These are phyloP conservation scores for Encarsia formosa DNA, from an alignment of 2,888 invertebrate genomes.

Conservation along the genomic window DNA sequence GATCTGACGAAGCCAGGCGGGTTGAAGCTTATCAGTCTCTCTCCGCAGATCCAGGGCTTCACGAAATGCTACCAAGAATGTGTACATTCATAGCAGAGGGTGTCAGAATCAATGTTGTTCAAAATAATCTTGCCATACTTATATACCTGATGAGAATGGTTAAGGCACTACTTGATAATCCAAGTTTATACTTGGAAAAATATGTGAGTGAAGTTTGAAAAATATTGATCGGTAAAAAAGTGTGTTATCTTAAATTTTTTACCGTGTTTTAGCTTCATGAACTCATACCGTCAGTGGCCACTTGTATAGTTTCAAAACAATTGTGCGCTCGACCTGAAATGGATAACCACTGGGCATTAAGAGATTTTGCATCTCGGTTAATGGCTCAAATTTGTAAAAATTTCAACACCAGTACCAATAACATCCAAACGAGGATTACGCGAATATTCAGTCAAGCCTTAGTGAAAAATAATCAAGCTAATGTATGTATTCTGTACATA, in stretches of 20 bases:
- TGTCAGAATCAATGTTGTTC: slow-evolving; percentile 96
- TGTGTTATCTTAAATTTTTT: not conserved
- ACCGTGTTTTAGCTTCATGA: slow-evolving; percentile 75
- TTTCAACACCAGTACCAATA: slow-evolving; percentile 94
- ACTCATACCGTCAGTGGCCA: slow-evolving; percentile 91
- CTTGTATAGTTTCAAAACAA: slow-evolving; percentile 94
- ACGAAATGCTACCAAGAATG: slow-evolving; percentile 96
- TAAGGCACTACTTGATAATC: slow-evolving; percentile 92
- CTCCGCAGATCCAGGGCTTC: slow-evolving; percentile 91
- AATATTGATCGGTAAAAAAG: slow-evolving; percentile 1
- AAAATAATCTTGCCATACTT: slow-evolving; percentile 91
- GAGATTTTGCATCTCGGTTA: slow-evolving; percentile 92
- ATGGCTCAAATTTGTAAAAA: slow-evolving; percentile 94
- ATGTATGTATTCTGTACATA: not conserved
- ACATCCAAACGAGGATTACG: slow-evolving; percentile 90
- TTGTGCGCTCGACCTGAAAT: slow-evolving; percentile 90
- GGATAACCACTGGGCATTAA: slow-evolving; percentile 97
- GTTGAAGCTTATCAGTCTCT: slow-evolving; percentile 90
- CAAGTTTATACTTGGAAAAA: slow-evolving; percentile 93
- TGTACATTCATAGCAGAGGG: slow-evolving; percentile 97
- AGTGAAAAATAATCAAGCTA: slow-evolving; percentile 44
- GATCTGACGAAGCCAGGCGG: slow-evolving; percentile 87
- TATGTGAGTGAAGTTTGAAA: slow-evolving; percentile 68
- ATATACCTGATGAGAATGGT: slow-evolving; percentile 99
- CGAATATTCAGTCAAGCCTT: slow-evolving; percentile 60